A percentile compares a stretch with the other conserved stretches of the same genome.
phyloP scores from a whole-genome alignment of 2,888 invertebrate species.

The Tinea pellionella region DNA sequence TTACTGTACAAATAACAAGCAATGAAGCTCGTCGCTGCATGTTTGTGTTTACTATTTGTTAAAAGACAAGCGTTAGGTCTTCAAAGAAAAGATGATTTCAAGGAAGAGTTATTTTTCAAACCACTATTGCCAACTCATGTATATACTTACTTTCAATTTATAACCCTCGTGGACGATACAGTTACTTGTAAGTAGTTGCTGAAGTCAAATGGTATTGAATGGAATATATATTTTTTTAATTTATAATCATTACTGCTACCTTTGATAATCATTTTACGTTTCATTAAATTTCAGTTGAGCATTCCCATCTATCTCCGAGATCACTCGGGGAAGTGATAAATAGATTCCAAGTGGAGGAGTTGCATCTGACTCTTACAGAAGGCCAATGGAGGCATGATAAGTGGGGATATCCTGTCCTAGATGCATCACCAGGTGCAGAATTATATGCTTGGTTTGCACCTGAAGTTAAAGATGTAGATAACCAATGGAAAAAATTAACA shows the following conservation, averaged over 20 bases:
- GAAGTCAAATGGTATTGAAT: too few species aligned
- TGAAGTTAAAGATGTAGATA: slow-evolving; percentile 76
- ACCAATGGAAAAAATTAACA: slow-evolving; percentile 88
- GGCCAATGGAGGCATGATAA: slow-evolving; percentile 93
- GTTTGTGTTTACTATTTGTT: not conserved
- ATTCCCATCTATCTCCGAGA: slow-evolving; percentile 89
- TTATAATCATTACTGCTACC: too few species aligned
- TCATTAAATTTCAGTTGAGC: slow-evolving; percentile 71
- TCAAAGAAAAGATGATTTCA: slow-evolving; percentile 72
- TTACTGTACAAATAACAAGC: too few species aligned
- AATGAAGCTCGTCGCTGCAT: not conserved
- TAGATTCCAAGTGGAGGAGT: slow-evolving; percentile 86
- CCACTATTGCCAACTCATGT: slow-evolving; percentile 86
- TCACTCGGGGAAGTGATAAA: slow-evolving; percentile 89
- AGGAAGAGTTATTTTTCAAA: slow-evolving; percentile 90
- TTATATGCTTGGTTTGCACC: slow-evolving; percentile 92
- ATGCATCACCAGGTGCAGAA: slow-evolving; percentile 94
- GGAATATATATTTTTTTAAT: too few species aligned
- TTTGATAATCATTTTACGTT: not conserved
- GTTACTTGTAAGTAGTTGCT: slow-evolving; percentile 67
- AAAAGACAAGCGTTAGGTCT: not conserved
- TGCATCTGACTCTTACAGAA: slow-evolving; percentile 92
- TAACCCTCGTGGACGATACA: slow-evolving; percentile 77
- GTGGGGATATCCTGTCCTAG: slow-evolving; percentile 94
- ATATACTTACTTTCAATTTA: slow-evolving; percentile 92